phyloP scores from a whole-genome alignment of 92 coral and sea anemone species.

The Phenganax stokvisi region DNA sequence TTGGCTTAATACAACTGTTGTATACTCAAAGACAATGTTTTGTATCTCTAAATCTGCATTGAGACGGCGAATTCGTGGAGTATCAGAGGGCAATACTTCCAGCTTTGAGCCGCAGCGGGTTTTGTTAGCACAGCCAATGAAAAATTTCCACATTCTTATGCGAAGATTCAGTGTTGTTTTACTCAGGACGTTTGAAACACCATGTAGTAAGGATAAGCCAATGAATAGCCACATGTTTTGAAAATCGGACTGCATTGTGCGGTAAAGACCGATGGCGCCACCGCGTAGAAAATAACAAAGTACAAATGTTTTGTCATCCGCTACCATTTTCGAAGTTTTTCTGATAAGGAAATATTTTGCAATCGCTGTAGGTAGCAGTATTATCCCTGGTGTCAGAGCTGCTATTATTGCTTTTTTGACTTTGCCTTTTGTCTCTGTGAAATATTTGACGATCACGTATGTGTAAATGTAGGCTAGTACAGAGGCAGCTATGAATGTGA shows the following conservation, averaged over 20 bases:
- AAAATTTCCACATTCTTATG: constrained; percentile 42
- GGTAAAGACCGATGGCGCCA: constrained; percentile 49
- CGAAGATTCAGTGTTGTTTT: constrained; percentile 64
- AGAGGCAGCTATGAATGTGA: neutral
- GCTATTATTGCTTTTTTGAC: constrained; percentile 46
- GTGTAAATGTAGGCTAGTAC: neutral
- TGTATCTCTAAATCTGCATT: constrained; percentile 71
- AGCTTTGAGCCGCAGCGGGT: constrained; percentile 28
- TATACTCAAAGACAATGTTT: constrained; percentile 55
- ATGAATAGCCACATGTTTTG: constrained; percentile 46
- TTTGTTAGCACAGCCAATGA: constrained; percentile 40
- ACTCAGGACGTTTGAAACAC: constrained; percentile 55
- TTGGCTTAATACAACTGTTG: constrained; percentile 8
- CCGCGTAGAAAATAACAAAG: constrained; percentile 43
- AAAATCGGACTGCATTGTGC: constrained; percentile 68
- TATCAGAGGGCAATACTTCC: constrained; percentile 22
- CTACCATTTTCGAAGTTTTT: constrained; percentile 43
- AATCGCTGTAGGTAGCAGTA: constrained; percentile 21
- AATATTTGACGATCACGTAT: constrained; percentile 44
- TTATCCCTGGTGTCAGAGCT: constrained; percentile 49
- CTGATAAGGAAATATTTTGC: constrained; percentile 31
- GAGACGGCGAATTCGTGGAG: constrained; percentile 68
- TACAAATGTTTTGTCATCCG: constrained; percentile 49
- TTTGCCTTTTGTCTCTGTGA: constrained; percentile 26
- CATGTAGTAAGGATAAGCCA: constrained; percentile 61